phyloP scores from a whole-genome alignment of 2,888 invertebrate genomes.

The Perizoma flavofasciatum region DNA sequence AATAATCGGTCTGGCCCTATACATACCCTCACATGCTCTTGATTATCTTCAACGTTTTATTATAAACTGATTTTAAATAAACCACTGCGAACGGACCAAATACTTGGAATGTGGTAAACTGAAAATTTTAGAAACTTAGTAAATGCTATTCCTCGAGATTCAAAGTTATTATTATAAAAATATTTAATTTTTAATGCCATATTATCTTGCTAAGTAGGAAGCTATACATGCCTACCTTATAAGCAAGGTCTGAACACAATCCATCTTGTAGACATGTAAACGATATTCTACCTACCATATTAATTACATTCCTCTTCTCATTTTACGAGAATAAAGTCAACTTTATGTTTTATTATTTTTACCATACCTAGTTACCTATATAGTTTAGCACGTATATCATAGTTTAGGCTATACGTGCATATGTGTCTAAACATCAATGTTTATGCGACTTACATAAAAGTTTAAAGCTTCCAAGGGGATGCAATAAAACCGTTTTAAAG shows the following conservation, averaged over 20 bases:
- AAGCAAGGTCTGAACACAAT: slow-evolving; percentile 9
- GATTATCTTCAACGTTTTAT: slow-evolving; percentile 6
- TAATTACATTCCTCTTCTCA: slow-evolving; percentile 14
- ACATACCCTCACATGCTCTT: slow-evolving; percentile 2
- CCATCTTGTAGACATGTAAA: slow-evolving; percentile 17
- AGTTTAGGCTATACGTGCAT: background rate
- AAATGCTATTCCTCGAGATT: too few species aligned
- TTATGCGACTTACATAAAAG: slow-evolving; percentile 31
- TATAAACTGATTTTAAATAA: slow-evolving; percentile 8
- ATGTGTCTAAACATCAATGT: slow-evolving; percentile 20
- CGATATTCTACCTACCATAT: slow-evolving; percentile 13
- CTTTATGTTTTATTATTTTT: background rate
- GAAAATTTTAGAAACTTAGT: too few species aligned
- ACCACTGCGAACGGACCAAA: background rate
- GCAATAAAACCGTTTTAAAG: slow-evolving; percentile 36
- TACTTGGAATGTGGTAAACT: too few species aligned
- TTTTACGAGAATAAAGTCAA: slow-evolving; percentile 1
- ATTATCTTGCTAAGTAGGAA: slow-evolving; percentile 18
- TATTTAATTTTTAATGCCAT: slow-evolving; percentile 4
- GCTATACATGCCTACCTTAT: background rate
- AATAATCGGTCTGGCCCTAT: slow-evolving; percentile 26
- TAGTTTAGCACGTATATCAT: too few species aligned
- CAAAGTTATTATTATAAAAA: too few species aligned
- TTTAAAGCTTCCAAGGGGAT: slow-evolving; percentile 32
- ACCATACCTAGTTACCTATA: background rate